Evolutionary conservation across 2,113 vertebrate genomes (phyloP).

Genomic region (Monarcha castaneiventris): DNA sequence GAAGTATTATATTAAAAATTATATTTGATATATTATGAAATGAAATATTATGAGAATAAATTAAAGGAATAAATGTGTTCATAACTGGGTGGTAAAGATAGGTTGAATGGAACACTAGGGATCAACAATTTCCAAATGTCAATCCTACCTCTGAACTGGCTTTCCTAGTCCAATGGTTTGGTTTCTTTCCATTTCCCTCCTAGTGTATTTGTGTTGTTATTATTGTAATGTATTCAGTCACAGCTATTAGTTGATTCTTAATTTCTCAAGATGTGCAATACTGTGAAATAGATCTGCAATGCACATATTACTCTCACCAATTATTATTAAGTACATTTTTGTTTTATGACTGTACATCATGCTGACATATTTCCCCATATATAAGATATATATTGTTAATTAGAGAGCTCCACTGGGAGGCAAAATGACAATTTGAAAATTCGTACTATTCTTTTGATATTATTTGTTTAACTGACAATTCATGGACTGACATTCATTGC

Average conservation of each 20-base stretch:
- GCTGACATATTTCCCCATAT: background rate
- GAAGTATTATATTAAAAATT: background rate
- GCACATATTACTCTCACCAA: background rate
- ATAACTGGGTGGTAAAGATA: background rate
- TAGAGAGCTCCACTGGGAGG: background rate
- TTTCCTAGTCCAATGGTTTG: background rate
- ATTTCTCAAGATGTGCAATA: background rate
- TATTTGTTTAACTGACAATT: background rate
- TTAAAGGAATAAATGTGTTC: background rate
- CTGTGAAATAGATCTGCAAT: background rate
- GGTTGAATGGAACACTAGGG: background rate
- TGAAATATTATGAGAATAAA: background rate
- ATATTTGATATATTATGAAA: too few species aligned
- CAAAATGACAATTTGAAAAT: background rate
- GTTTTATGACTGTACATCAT: background rate
- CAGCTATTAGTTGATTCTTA: background rate
- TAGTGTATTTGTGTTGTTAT: background rate
- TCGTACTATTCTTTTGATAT: background rate
- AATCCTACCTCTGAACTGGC: background rate
- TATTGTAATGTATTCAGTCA: background rate
- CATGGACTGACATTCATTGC: background rate
- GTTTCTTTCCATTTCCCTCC: background rate
- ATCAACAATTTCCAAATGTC: background rate
- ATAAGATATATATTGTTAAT: background rate
- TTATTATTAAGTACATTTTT: background rate